Evolutionary conservation across 2,797 vertebrate species (phyloP).

Genomic region (Phrynocephalus guinanensis): DNA sequence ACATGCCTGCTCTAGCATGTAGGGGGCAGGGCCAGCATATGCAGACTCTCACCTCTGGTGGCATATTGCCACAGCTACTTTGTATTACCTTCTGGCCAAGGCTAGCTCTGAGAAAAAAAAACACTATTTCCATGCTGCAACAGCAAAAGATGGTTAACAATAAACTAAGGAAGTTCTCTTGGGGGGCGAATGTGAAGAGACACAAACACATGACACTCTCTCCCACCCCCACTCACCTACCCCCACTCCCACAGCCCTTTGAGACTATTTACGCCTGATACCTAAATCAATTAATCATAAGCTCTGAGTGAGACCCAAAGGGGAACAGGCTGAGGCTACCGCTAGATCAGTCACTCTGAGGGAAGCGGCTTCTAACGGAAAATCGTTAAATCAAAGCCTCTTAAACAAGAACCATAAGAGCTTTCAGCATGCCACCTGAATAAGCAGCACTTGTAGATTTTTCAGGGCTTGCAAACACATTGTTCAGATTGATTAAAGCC

Average conservation of each 20-base stretch:
- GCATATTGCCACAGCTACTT: too few species aligned
- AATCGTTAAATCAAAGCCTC: slow-evolving; percentile 39
- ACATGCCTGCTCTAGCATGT: too few species aligned
- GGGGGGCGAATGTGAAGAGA: not conserved
- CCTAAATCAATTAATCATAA: slow-evolving; percentile 47
- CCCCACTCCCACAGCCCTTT: not conserved
- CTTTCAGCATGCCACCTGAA: slow-evolving; percentile 11
- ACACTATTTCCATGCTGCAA: not conserved
- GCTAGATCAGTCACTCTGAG: slow-evolving; percentile 40
- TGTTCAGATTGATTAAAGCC: slow-evolving; percentile 24
- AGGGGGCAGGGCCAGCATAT: too few species aligned
- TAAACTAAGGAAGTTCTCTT: slow-evolving; percentile 33
- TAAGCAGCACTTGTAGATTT: slow-evolving; percentile 28
- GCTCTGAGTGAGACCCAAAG: slow-evolving; percentile 36
- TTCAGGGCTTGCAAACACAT: slow-evolving; percentile 21
- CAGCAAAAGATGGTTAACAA: slow-evolving; percentile 14
- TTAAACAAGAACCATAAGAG: slow-evolving; percentile 28
- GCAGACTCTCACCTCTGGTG: too few species aligned
- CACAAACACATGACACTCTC: slow-evolving; percentile 25
- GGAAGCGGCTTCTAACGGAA: slow-evolving; percentile 48
- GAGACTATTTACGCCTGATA: slow-evolving; percentile 40
- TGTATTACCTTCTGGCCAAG: not conserved
- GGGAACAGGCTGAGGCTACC: slow-evolving; percentile 23
- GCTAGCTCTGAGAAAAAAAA: not conserved
- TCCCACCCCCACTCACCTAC: too few species aligned